Conservation (phyloP, 1,140 invertebrate genomes). For the Heliconius hermathena region DNA sequence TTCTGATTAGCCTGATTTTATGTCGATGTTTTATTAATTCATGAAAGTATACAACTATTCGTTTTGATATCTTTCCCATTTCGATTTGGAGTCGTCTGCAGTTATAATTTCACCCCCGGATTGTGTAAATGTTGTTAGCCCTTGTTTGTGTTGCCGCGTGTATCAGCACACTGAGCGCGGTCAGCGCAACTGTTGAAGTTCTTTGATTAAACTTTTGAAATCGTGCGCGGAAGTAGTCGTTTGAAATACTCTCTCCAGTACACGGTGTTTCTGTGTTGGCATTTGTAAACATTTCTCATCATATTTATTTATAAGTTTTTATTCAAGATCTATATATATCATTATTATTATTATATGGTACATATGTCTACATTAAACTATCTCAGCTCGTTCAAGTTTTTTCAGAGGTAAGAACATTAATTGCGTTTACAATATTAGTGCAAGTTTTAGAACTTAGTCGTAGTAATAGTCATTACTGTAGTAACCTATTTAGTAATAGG, state of each 20-base stretch:
- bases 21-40: slow-evolving; percentile 13
- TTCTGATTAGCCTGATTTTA: slow-evolving; percentile 36
- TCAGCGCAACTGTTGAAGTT: slow-evolving; percentile 26
- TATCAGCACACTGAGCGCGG: slow-evolving; percentile 14
- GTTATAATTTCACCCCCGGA: neutral
- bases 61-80: neutral
- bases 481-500: neutral
- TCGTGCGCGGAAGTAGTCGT: slow-evolving; percentile 24
- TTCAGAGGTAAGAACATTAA: slow-evolving; percentile 25
- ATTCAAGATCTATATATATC: slow-evolving; percentile 19
- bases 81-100: neutral
- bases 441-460: slow-evolving; percentile 16
- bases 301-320: slow-evolving; percentile 29
- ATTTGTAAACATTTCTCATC: slow-evolving; percentile 32
- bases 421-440: slow-evolving; percentile 24
- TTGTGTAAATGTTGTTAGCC: neutral
- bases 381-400: neutral
- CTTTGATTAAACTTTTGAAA: slow-evolving; percentile 33
- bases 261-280: slow-evolving; percentile 28
- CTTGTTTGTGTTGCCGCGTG: slow-evolving; percentile 10
- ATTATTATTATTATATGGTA: neutral
- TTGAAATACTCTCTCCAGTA: slow-evolving; percentile 24
- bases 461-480: neutral
- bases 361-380: too few relatives aligned
- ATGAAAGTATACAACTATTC: neutral